A percentile compares a stretch with the other conserved stretches of the same genome.
These are phyloP conservation scores for Trachelus troglodyta DNA, from an alignment of 2,888 invertebrate species.

Conservation along the genomic window DNA sequence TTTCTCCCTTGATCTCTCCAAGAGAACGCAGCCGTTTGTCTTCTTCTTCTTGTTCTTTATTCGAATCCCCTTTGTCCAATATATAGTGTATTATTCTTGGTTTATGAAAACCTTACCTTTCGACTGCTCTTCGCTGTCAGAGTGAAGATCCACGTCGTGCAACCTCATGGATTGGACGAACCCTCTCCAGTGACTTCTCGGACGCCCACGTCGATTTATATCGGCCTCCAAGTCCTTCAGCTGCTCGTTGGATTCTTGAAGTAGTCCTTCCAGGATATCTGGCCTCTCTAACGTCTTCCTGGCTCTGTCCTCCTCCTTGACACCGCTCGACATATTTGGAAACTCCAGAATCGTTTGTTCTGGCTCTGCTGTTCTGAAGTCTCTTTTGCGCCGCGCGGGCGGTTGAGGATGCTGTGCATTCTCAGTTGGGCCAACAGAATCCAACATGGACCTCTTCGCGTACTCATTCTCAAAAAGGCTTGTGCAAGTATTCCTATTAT, in stretches of 20 bases:
- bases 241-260: conserved; percentile 54
- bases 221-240: conserved; percentile 49
- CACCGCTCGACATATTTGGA: too few species aligned
- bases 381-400: conserved; percentile 25
- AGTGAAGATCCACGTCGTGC: conserved; percentile 54
- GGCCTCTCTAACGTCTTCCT: conserved; percentile 40
- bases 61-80: too few species aligned
- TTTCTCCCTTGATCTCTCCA: too few species aligned
- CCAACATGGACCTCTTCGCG: conserved; percentile 35
- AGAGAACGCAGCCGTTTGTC: too few species aligned
- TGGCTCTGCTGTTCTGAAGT: conserved; percentile 18
- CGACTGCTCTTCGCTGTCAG: conserved; percentile 55
- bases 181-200: conserved; percentile 53
- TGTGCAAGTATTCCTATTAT: background rate
- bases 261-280: conserved; percentile 55
- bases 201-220: conserved; percentile 40
- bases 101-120: conserved; percentile 44
- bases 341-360: background rate
- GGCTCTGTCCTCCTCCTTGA: background rate
- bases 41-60: too few species aligned
- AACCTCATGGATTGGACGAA: conserved; percentile 57
- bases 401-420: conserved; percentile 22
- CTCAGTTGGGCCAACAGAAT: background rate
- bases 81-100: too few species aligned
- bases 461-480: conserved; percentile 17